Evolutionary conservation across 53 echinoderm and acorn worm species (phyloP).

Genomic region (Glandiceps talaboti): DNA sequence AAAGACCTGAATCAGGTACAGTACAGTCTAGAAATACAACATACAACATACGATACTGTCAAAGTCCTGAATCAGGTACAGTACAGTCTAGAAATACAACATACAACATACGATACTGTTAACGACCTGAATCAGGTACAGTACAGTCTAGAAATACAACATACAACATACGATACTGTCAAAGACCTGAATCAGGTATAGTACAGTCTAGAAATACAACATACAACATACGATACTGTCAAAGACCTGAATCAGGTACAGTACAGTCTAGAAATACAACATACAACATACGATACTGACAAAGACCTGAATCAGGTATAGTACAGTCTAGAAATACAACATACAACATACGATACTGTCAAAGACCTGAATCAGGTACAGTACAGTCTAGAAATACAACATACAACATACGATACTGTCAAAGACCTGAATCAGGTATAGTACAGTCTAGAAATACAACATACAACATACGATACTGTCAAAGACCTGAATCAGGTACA

Average conservation of each 20-base stretch:
- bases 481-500: slow-evolving; percentile 79
- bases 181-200: slow-evolving; percentile 78
- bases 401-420: slow-evolving; percentile 87
- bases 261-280: slow-evolving; percentile 30
- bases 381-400: slow-evolving; percentile 79
- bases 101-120: slow-evolving; percentile 86
- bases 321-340: slow-evolving; percentile 27
- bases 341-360: slow-evolving; percentile 57
- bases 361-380: slow-evolving; percentile 79
- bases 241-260: slow-evolving; percentile 79
- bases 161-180: slow-evolving; percentile 57
- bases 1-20: slow-evolving; percentile 79
- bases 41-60: slow-evolving; percentile 87
- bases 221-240: slow-evolving; percentile 87
- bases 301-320: slow-evolving; percentile 78
- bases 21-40: slow-evolving; percentile 79
- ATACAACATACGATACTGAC: slow-evolving; percentile 85
- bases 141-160: slow-evolving; percentile 27
- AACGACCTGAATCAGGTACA: slow-evolving; percentile 78
- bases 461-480: slow-evolving; percentile 87
- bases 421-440: slow-evolving; percentile 78
- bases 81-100: slow-evolving; percentile 30
- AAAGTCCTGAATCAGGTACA: slow-evolving; percentile 77
- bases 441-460: slow-evolving; percentile 30
- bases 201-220: slow-evolving; percentile 79